Evolutionary conservation across 2,888 invertebrate genomes (phyloP).

Genomic region (Melikaiella ostensackeni): DNA sequence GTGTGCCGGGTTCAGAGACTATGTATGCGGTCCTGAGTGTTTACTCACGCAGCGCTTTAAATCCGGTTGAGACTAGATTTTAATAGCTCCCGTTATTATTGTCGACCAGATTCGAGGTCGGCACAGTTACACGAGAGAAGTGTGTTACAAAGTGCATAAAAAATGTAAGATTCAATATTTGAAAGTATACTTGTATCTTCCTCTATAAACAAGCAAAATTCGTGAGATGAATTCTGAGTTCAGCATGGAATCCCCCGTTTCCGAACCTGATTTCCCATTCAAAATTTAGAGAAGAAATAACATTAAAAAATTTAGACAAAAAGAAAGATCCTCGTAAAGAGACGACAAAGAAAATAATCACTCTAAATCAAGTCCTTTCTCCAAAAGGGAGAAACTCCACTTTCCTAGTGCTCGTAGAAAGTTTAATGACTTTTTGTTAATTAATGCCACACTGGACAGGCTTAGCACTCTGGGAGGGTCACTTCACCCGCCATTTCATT

Average conservation of each 20-base stretch:
- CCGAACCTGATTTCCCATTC: background rate
- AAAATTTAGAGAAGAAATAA: background rate
- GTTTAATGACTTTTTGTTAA: conserved; percentile 77
- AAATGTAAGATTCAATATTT: no score
- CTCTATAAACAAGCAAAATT: no score
- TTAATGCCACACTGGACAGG: conserved; percentile 72
- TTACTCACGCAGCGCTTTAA: no score
- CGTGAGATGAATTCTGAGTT: no score
- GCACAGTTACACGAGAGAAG: no score
- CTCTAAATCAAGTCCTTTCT: conserved; percentile 55
- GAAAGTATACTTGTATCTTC: no score
- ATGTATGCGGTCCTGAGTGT: no score
- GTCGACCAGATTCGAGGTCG: no score
- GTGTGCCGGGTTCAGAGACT: no score
- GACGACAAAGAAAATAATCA: conserved; percentile 43
- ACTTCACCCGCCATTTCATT: conserved; percentile 59
- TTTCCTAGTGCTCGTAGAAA: conserved; percentile 71
- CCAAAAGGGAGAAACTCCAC: conserved; percentile 57
- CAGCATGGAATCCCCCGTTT: background rate
- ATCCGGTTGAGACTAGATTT: no score
- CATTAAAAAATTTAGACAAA: background rate
- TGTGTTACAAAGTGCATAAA: no score
- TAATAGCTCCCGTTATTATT: no score
- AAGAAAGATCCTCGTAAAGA: conserved; percentile 23
- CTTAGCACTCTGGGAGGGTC: conserved; percentile 68